phyloP scores from a whole-genome alignment of 2,113 vertebrate genomes.

The Dromiciops gliroides region DNA sequence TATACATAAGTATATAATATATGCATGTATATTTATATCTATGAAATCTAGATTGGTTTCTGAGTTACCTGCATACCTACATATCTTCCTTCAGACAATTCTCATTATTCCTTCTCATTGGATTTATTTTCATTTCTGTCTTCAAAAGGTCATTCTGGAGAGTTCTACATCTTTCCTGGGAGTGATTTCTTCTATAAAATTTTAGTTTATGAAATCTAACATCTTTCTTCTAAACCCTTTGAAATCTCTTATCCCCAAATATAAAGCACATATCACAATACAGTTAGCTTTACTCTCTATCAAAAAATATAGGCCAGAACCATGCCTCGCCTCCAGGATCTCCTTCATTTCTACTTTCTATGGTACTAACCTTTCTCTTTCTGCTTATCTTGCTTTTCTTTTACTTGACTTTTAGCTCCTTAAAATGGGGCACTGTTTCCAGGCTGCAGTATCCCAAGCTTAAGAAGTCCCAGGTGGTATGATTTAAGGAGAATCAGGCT shows the following conservation, averaged over 20 bases:
- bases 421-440: too few species aligned
- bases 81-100: not conserved
- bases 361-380: too few species aligned
- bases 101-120: too few species aligned
- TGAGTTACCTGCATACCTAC: not conserved
- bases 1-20: not conserved
- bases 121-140: not conserved
- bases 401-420: too few species aligned
- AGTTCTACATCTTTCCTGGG: not conserved
- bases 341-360: not conserved
- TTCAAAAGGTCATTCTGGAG: not conserved
- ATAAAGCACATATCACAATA: not conserved
- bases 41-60: not conserved
- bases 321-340: not conserved
- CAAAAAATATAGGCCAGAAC: not conserved
- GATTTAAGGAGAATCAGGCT: too few species aligned
- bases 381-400: too few species aligned
- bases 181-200: not conserved
- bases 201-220: not conserved
- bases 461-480: too few species aligned
- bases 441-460: too few species aligned
- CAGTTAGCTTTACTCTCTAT: not conserved
- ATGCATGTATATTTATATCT: not conserved
- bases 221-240: not conserved
- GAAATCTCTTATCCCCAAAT: too few species aligned